Conservation (phyloP, 2,888 invertebrate species). For the Argyra leucocephala region DNA sequence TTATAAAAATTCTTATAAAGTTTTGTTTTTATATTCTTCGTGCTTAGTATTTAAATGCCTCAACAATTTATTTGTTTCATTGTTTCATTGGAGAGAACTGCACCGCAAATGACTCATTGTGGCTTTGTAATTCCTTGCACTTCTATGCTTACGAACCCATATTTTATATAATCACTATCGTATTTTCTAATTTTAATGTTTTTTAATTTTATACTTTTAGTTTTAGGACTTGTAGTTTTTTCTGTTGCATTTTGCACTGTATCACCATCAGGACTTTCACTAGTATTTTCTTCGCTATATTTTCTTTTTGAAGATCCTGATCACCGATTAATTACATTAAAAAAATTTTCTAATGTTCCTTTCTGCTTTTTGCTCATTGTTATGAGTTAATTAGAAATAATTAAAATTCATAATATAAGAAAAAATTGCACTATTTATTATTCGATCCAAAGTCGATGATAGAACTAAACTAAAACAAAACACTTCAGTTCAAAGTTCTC, state of each 20-base stretch:
- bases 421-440: not conserved
- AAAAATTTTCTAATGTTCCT: conserved; percentile 1
- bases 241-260: conserved; percentile 5
- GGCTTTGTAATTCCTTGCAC: conserved; percentile 10
- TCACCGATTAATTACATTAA: conserved; percentile 9
- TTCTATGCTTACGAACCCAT: conserved; percentile 9
- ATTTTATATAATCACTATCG: conserved; percentile 9
- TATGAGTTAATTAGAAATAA: conserved; percentile 8
- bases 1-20: conserved; percentile 10
- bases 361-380: conserved; percentile 5
- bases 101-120: conserved; percentile 8
- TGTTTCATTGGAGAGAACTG: conserved; percentile 9
- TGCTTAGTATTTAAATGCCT: conserved; percentile 15
- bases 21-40: conserved; percentile 14
- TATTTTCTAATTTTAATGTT: conserved; percentile 8
- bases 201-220: conserved; percentile 9
- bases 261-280: conserved; percentile 7
- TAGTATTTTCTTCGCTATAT: conserved; percentile 2
- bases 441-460: conserved; percentile 3
- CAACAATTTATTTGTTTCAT: conserved; percentile 13
- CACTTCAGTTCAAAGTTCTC: not conserved
- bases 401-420: not conserved
- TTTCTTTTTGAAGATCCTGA: conserved; percentile 6
- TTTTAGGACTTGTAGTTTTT: not conserved
- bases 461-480: conserved; percentile 6